A percentile compares a stretch with the other conserved stretches of the same genome.
Conservation (phyloP, 2,113 vertebrate species). For the Gavia stellata region DNA sequence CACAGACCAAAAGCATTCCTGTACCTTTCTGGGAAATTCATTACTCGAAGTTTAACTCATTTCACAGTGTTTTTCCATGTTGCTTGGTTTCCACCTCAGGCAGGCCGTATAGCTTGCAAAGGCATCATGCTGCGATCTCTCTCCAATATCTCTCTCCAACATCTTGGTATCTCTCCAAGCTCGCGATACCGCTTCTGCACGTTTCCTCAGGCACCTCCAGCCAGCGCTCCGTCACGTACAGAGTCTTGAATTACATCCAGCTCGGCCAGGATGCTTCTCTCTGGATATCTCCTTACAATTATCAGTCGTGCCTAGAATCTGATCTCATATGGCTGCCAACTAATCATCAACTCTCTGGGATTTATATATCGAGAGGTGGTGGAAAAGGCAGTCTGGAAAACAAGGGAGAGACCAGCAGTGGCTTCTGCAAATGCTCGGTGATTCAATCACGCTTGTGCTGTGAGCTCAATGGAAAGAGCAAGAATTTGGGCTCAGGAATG, state of each 20-base stretch:
- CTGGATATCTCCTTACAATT: slow-evolving; percentile 4
- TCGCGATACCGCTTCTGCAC: neutral
- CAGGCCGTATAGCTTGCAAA: neutral
- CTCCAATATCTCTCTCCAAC: too few relatives aligned
- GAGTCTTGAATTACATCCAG: neutral
- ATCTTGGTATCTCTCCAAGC: too few relatives aligned
- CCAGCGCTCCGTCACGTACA: neutral
- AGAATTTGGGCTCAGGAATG: neutral
- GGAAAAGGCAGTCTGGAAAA: neutral
- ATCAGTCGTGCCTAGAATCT: neutral
- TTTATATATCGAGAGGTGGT: neutral
- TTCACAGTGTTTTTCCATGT: neutral
- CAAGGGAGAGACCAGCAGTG: neutral
- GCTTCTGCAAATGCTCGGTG: neutral
- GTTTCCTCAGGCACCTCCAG: neutral
- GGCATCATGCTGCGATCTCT: neutral
- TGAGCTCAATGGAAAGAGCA: neutral
- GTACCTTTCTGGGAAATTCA: neutral
- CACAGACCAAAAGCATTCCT: neutral
- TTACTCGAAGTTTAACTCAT: neutral
- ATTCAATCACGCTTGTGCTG: neutral
- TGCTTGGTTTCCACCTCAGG: neutral
- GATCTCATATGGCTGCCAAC: neutral
- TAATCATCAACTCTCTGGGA: neutral
- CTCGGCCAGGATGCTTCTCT: neutral